A percentile compares a stretch with the other conserved stretches of the same genome.
These are phyloP conservation scores for Emydocephalus ijimae DNA, from an alignment of 2,113 vertebrate species.

Conservation along the genomic window DNA sequence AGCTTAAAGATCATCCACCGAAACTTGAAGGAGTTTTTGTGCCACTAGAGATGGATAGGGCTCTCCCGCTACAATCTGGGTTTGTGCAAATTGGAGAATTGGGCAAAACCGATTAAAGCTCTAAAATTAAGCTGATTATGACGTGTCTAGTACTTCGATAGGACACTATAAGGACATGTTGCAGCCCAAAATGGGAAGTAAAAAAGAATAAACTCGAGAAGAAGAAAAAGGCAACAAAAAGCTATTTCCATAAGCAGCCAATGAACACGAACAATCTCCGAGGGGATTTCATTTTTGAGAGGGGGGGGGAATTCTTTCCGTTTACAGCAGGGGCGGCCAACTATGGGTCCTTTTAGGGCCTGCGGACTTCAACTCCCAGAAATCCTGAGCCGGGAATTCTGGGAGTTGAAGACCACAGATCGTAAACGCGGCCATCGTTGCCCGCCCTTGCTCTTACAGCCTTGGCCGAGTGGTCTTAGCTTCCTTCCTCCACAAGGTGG, in stretches of 20 bases:
- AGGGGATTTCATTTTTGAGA: not conserved
- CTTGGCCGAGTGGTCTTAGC: not conserved
- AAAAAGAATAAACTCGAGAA: not conserved
- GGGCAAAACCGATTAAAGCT: no score
- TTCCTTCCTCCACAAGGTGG: not conserved
- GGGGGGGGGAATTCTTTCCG: fast-evolving
- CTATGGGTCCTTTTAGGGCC: no score
- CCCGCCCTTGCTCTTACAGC: not conserved
- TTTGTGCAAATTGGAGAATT: no score
- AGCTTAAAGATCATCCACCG: no score
- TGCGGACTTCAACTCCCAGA: no score
- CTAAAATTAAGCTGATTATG: no score
- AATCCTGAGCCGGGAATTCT: not conserved
- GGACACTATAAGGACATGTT: no score
- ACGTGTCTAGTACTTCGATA: no score
- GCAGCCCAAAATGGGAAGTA: not conserved
- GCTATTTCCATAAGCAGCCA: not conserved
- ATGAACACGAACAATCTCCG: not conserved
- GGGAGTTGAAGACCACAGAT: not conserved
- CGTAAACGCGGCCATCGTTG: not conserved
- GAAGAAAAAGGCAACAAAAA: not conserved
- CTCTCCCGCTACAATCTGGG: no score
- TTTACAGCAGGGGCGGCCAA: no score
- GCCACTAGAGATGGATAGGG: no score
- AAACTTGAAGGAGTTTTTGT: no score